A percentile compares a stretch with the other conserved stretches of the same genome.
Evolutionary conservation across 2,113 vertebrate species (phyloP).

Genomic region (Sapajus apella): DNA sequence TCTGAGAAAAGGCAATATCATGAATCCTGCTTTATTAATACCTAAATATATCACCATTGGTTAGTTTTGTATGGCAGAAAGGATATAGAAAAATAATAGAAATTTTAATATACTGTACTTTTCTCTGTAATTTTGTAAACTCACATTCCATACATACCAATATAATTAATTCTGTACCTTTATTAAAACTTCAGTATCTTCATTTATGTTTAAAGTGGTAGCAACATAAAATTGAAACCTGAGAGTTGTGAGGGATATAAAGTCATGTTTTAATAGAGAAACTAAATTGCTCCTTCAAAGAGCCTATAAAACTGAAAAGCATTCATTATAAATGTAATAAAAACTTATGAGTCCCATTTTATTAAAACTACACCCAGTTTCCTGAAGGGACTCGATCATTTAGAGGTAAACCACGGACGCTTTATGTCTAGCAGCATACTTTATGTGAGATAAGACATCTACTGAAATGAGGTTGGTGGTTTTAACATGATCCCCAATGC

Average conservation of each 20-base stretch:
- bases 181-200: slow-evolving; percentile 80
- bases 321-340: slow-evolving; percentile 87
- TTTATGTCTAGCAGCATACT: slow-evolving; percentile 75
- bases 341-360: slow-evolving; percentile 84
- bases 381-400: slow-evolving; percentile 78
- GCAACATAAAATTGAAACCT: slow-evolving; percentile 80
- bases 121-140: slow-evolving; percentile 67
- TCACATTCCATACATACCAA: slow-evolving; percentile 6
- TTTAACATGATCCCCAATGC: slow-evolving; percentile 70
- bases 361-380: slow-evolving; percentile 85
- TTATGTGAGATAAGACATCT: slow-evolving; percentile 71
- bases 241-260: slow-evolving; percentile 83
- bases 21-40: slow-evolving; percentile 33
- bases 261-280: slow-evolving; percentile 84
- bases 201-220: slow-evolving; percentile 80
- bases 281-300: slow-evolving; percentile 82
- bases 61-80: slow-evolving; percentile 70
- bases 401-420: slow-evolving; percentile 73
- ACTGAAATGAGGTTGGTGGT: slow-evolving; percentile 65
- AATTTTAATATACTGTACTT: slow-evolving; percentile 64
- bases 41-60: slow-evolving; percentile 38
- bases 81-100: slow-evolving; percentile 37
- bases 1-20: slow-evolving; percentile 38
- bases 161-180: slow-evolving; percentile 71
- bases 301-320: slow-evolving; percentile 84